Evolutionary conservation across 2,113 vertebrate genomes (phyloP), one percentile per base, ranked within the genome.

Genomic region (Ailurus styani): DNA sequence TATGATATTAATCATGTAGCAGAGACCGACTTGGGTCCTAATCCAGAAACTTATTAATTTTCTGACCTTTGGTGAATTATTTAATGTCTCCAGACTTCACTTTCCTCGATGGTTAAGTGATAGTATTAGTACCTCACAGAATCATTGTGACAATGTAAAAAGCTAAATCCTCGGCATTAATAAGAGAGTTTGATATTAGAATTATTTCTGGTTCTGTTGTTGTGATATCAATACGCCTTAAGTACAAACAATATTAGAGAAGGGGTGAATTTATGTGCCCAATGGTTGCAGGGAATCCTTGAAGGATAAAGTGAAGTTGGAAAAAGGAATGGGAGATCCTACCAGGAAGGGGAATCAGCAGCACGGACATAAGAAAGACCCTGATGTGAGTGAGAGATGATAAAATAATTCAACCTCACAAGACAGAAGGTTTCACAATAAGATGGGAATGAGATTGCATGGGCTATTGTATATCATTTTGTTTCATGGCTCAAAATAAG

Each of bases 21-120:
- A 79, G 34, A 66, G 62, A 60, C 34, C 64, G 21, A 73, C 8
- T 72, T 86, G 86, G 37, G 10, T 86, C 91, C 37, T 52, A 73
- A 79, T 64, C 50, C 52, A 77, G 70, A 90, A 96, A 82, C n/a
- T 88, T 54, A 40, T n/a, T 81, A 45, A 23, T 97, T 88, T 70
- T 82, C 45, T 86, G 64, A 68, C 34, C 37, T 92, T 92, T 47
- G 81, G 25, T 40, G 73, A 94, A 86, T 91, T 88, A 54, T 52
- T 87, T 77, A 75, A 25, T 50, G 77, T 96, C 50, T 92, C 79
- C n/a, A 90, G 13, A 90, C 27, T 91, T 95, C 25, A 50, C 37
- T 96, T 90, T 93, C 13, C 20, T 88, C 21, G 18, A 1, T 55
- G 50, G 11, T 42, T 78, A 66, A 88, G 25, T 60, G 40, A 21